Conservation (phyloP, 2,888 invertebrate genomes). For the Metalampra italica region DNA sequence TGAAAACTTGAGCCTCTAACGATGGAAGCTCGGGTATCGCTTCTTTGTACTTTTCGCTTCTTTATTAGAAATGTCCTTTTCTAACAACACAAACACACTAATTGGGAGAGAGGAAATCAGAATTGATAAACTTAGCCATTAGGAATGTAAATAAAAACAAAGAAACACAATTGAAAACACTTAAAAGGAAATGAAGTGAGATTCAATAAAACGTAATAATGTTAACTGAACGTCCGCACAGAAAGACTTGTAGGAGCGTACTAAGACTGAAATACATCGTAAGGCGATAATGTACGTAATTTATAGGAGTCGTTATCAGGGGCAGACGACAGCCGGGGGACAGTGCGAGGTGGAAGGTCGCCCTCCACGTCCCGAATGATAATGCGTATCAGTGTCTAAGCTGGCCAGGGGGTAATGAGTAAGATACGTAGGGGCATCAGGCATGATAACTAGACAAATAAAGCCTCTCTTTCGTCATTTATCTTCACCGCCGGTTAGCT, state of each 20-base stretch:
- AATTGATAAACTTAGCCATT: constrained; percentile 68
- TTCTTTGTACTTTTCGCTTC: neutral
- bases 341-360: constrained; percentile 50
- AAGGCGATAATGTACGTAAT: constrained; percentile 38
- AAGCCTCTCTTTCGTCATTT: neutral
- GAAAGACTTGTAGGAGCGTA: constrained; percentile 23
- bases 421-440: neutral
- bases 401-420: constrained; percentile 69
- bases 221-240: constrained; percentile 27
- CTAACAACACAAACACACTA: constrained; percentile 39
- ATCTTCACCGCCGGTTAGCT: neutral
- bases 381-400: constrained; percentile 51
- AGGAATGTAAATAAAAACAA: constrained; percentile 29
- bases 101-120: constrained; percentile 65
- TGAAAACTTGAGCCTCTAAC: constrained; percentile 14
- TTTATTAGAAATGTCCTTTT: constrained; percentile 17
- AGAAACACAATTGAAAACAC: constrained; percentile 12
- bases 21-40: neutral
- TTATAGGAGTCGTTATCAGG: constrained; percentile 62
- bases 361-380: constrained; percentile 37
- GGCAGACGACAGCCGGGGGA: constrained; percentile 42
- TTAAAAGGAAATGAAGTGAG: neutral
- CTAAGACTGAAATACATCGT: constrained; percentile 30
- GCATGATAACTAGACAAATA: neutral
- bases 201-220: neutral